Conservation (phyloP, 2,888 invertebrate genomes). For the Lochmaea capreae region DNA sequence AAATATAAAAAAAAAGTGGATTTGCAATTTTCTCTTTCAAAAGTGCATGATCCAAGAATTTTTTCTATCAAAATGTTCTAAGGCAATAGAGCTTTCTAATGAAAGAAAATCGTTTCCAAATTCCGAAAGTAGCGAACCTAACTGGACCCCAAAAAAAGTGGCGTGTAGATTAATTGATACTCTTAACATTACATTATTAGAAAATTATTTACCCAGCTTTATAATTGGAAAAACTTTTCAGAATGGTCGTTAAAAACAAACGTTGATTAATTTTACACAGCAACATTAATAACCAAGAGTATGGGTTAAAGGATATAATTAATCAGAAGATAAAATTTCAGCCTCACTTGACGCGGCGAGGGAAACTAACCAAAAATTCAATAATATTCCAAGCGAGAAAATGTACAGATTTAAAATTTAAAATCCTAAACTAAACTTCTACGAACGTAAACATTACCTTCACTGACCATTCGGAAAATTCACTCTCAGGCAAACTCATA, state of each 20-base stretch:
- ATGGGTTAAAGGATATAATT: background rate
- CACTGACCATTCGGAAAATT: background rate
- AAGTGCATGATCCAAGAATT: too few relatives aligned
- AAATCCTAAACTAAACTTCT: background rate
- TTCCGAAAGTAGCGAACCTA: too few relatives aligned
- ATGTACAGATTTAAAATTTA: background rate
- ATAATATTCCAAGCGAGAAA: background rate
- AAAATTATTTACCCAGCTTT: background rate
- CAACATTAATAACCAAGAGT: background rate
- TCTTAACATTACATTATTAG: background rate
- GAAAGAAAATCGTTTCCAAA: too few relatives aligned
- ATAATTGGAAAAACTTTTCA: background rate
- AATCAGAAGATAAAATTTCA: background rate
- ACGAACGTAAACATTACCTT: background rate
- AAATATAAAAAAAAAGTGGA: too few relatives aligned
- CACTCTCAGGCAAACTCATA: constrained; percentile 16
- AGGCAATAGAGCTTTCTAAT: too few relatives aligned
- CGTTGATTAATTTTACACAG: background rate
- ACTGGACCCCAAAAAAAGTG: too few relatives aligned
- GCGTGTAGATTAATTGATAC: too few relatives aligned
- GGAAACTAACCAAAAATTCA: background rate
- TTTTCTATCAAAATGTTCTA: too few relatives aligned
- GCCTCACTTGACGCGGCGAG: background rate
- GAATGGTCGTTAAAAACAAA: background rate
- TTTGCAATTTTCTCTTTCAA: too few relatives aligned